phyloP scores from a whole-genome alignment of 2,113 vertebrate genomes.

The Nibea albiflora region DNA sequence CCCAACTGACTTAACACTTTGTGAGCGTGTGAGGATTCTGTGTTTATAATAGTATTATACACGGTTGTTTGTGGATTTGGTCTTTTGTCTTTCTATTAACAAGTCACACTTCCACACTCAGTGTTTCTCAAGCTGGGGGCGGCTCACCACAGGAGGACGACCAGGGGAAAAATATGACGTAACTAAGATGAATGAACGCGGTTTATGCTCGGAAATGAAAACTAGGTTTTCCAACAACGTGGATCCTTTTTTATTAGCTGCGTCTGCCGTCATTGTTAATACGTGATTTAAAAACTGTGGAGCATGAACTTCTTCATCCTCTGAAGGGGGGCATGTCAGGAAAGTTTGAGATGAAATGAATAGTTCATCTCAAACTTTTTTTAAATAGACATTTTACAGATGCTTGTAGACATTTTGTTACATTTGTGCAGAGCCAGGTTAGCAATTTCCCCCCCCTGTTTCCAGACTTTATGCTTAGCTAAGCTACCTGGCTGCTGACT shows the following conservation, averaged over 20 bases:
- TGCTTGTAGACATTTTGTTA: not conserved
- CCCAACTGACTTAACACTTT: not conserved
- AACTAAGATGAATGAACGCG: too few species aligned
- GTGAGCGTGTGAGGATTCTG: not conserved
- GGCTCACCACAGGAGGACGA: too few species aligned
- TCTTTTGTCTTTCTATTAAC: slow-evolving; percentile 11
- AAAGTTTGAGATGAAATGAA: not conserved
- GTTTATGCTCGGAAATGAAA: too few species aligned
- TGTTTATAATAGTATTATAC: not conserved
- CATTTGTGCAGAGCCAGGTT: not conserved
- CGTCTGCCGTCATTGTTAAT: too few species aligned
- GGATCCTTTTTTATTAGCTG: too few species aligned
- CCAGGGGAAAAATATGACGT: too few species aligned
- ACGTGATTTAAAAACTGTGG: too few species aligned
- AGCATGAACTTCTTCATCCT: too few species aligned
- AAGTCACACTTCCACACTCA: not conserved
- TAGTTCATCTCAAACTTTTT: not conserved
- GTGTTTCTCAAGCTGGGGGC: too few species aligned
- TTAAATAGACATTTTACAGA: not conserved
- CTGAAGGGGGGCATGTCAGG: too few species aligned
- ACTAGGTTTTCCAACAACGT: too few species aligned
- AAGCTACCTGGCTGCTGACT: not conserved
- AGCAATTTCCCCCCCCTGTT: not conserved
- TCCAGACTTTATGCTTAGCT: not conserved
- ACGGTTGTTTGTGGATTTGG: not conserved